A percentile compares a stretch with the other conserved stretches of the same genome.
Conservation (phyloP, 2,888 invertebrate genomes). For the Mamestra brassicae region DNA sequence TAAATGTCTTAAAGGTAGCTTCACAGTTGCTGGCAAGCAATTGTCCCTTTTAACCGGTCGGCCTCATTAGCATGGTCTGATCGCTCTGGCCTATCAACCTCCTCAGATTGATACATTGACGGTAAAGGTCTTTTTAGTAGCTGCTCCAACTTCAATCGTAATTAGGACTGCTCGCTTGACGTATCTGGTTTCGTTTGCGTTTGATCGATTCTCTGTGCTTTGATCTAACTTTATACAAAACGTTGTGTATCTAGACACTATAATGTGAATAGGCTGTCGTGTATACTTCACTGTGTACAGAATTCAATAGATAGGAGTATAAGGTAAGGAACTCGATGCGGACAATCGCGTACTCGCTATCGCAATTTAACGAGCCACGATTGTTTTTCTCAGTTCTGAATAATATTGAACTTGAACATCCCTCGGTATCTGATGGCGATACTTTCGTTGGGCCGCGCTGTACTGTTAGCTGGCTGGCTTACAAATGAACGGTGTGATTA, state of each 20-base stretch:
- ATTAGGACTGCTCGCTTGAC: slow-evolving; percentile 77
- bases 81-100: slow-evolving; percentile 81
- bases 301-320: slow-evolving; percentile 73
- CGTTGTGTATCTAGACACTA: slow-evolving; percentile 46
- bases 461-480: slow-evolving; percentile 87
- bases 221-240: slow-evolving; percentile 36
- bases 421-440: slow-evolving; percentile 88
- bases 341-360: slow-evolving; percentile 85
- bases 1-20: slow-evolving; percentile 84
- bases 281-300: slow-evolving; percentile 65
- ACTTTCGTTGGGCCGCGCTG: slow-evolving; percentile 84
- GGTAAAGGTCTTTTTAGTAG: slow-evolving; percentile 81
- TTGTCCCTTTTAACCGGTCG: slow-evolving; percentile 85
- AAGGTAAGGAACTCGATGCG: slow-evolving; percentile 79
- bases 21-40: slow-evolving; percentile 81
- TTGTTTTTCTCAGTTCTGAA: slow-evolving; percentile 90
- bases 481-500: slow-evolving; percentile 90
- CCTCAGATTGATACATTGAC: slow-evolving; percentile 86
- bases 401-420: slow-evolving; percentile 89
- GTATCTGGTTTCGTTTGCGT: slow-evolving; percentile 69
- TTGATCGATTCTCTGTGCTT: slow-evolving; percentile 71
- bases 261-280: slow-evolving; percentile 60
- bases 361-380: slow-evolving; percentile 90
- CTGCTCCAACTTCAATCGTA: slow-evolving; percentile 76
- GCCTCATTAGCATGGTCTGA: slow-evolving; percentile 86